These are phyloP conservation scores for Hypsopygia costalis DNA, from an alignment of 2,888 invertebrate genomes.

Conservation along the genomic window DNA sequence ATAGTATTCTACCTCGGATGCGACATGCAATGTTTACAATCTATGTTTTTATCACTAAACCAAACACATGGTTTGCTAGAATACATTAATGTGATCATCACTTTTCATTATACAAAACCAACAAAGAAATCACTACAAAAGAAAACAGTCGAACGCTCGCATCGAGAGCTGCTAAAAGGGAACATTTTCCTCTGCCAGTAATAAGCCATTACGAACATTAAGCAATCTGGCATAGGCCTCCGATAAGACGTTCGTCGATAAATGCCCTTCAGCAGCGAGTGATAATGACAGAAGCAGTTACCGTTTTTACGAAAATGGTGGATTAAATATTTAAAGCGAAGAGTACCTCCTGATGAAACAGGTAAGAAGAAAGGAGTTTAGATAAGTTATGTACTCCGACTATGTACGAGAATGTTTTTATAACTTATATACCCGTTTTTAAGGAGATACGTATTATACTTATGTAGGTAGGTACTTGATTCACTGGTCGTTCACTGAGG, in stretches of 20 bases:
- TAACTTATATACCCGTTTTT: too few species aligned
- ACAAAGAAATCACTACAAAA: not conserved
- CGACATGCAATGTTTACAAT: too few species aligned
- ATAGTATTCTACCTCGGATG: too few species aligned
- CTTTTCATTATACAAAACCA: not conserved
- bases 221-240: conserved; percentile 12
- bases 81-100: not conserved
- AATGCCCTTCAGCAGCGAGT: conserved; percentile 9
- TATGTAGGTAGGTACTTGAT: too few species aligned
- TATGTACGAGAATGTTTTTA: too few species aligned
- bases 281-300: conserved; percentile 14
- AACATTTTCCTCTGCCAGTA: not conserved
- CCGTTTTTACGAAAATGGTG: conserved; percentile 1
- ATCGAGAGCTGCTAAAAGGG: too few species aligned
- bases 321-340: not conserved
- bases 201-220: conserved; percentile 15
- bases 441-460: too few species aligned
- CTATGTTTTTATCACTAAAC: too few species aligned
- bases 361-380: not conserved
- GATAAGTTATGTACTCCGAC: not conserved
- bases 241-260: conserved; percentile 12
- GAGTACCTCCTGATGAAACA: not conserved
- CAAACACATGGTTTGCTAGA: too few species aligned
- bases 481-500: too few species aligned
- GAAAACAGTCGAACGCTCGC: not conserved